These are phyloP conservation scores for Dolomedes plantarius DNA, from an alignment of 2,888 invertebrate species.

Conservation along the genomic window DNA sequence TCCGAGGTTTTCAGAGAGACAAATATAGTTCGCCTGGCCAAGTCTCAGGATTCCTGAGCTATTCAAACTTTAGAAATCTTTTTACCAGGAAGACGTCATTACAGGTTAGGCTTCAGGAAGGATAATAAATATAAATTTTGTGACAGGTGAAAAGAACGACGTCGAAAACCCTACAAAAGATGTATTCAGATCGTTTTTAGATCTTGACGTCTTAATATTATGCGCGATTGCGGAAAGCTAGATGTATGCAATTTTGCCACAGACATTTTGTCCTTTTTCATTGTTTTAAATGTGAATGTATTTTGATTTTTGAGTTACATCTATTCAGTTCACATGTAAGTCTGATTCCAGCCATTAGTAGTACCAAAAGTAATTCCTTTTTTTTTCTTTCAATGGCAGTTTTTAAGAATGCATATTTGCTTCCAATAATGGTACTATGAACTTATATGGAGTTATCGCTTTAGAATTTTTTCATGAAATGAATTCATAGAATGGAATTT, in stretches of 20 bases:
- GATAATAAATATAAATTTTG: conserved; percentile 31
- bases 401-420: no score
- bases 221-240: neutral
- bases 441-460: no score
- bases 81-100: conserved; percentile 30
- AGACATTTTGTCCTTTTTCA: neutral
- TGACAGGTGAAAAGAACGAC: neutral
- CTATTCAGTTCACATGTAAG: no score
- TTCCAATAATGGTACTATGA: no score
- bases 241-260: neutral
- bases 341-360: no score
- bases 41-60: conserved; percentile 39
- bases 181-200: conserved; percentile 20
- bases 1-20: conserved; percentile 42
- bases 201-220: conserved; percentile 7
- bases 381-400: no score
- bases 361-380: no score
- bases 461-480: no score
- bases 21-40: conserved; percentile 64
- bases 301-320: no score
- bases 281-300: neutral
- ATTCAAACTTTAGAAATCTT: conserved; percentile 29
- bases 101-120: conserved; percentile 22
- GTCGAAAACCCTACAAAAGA: neutral
- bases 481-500: no score